Conservation (phyloP, 2,888 invertebrate genomes). For the Drosophila kuntzei region DNA sequence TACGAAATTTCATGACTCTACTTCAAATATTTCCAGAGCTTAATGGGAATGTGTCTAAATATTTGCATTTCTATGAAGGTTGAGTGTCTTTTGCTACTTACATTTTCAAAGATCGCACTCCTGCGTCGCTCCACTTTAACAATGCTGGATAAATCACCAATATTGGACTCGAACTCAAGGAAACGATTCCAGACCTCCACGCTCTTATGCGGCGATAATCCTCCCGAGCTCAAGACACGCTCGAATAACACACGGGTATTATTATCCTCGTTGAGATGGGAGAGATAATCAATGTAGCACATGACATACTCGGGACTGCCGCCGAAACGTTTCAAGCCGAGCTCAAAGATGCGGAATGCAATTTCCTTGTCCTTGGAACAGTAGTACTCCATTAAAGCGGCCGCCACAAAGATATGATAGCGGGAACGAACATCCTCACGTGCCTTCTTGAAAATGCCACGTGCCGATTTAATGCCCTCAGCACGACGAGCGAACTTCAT, state of each 20-base stretch:
- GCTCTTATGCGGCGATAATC: constrained; percentile 95
- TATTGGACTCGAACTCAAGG: constrained; percentile 98
- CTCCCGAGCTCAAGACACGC: constrained; percentile 96
- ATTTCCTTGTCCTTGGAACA: constrained; percentile 99
- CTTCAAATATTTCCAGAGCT: neutral
- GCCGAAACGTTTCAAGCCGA: constrained; percentile 98
- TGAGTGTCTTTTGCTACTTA: too few species aligned
- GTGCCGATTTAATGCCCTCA: constrained; percentile 98
- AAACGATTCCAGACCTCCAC: constrained; percentile 99
- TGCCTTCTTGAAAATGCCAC: constrained; percentile 97
- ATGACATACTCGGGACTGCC: constrained; percentile 97
- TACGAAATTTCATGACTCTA: neutral
- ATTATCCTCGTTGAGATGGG: constrained; percentile 99
- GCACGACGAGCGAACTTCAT: constrained; percentile 99
- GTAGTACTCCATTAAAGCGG: constrained; percentile 99
- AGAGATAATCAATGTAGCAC: constrained; percentile 98
- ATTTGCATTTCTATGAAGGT: neutral
- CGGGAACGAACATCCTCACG: constrained; percentile 94
- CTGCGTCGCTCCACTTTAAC: constrained; percentile 98
- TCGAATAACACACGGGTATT: constrained; percentile 99
- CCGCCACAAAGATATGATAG: constrained; percentile 98
- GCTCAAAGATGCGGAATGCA: constrained; percentile 97
- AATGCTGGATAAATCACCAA: constrained; percentile 98
- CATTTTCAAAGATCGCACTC: constrained; percentile 95
- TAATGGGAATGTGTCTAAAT: neutral